Evolutionary conservation across 2,888 invertebrate species (phyloP), one percentile per base, ranked within the genome.

Genomic region (Megalurothrips usitatus): DNA sequence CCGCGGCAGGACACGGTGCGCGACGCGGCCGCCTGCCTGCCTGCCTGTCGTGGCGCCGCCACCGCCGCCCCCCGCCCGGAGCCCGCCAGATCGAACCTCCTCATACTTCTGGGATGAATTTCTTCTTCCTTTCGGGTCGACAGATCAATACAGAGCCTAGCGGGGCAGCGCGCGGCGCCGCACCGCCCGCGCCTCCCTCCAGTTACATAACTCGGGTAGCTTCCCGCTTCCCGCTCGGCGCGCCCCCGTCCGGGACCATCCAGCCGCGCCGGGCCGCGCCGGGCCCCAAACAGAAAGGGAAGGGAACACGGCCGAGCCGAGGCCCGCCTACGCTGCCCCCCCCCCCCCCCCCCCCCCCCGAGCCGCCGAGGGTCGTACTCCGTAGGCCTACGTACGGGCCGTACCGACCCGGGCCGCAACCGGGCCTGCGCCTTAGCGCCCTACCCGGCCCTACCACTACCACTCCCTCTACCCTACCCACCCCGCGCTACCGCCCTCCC

Each of bases 391-490:
- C 58, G 58, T 43, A 6, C 14, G 14, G 58, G 58, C 68, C 68
- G 68, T 75, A 75, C 68, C 68, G 68, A 75, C 23, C 19, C 34
- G 34, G 34, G 34, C 58, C 19, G 52, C 1, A 52, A 23, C 68
- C 68, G 68, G 68, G 68, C 68, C 68, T 75, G 68, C 68, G 68
- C 68, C 68, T 12, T 75, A 26, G 68, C 68, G 68, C 58, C 58
- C 58, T 58, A 58, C 58, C 58, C 52, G 34, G 34, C 34, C 6
- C 34, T 43, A 43, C 34, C 34, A 43, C 34, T 4, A 2, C 34
- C 34, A 43, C 34, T 4, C 34, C 34, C 34, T 43, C 34, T 43
- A n/a, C 14, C 58, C 58, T 58, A 75, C 26, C 68, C 68, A 75
- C 68, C 68, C 68, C 12, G 23, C 68, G 68, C 68, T 75, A 26